Evolutionary conservation across 1,140 invertebrate species (phyloP).

Genomic region (Antheraea pernyi): DNA sequence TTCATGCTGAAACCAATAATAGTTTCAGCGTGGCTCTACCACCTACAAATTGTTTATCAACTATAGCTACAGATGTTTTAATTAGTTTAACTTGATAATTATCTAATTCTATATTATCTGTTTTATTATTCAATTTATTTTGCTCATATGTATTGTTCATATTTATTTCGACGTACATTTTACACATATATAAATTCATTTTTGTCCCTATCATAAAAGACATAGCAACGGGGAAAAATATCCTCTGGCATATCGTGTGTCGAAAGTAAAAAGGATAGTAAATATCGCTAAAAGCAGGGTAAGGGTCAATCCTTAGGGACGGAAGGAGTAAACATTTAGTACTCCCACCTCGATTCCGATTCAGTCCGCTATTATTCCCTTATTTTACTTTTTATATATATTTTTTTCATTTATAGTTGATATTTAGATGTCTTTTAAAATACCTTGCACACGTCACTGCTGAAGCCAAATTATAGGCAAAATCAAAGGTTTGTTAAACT

Average conservation of each 20-base stretch:
- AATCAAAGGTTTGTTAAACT: too few relatives aligned
- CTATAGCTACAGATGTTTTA: too few relatives aligned
- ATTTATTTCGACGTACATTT: not conserved
- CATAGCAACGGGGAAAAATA: not conserved
- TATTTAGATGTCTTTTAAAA: too few relatives aligned
- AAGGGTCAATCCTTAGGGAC: constrained; percentile 9
- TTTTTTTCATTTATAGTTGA: not conserved
- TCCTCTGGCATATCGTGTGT: not conserved
- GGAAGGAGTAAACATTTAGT: constrained; percentile 3
- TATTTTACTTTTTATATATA: not conserved
- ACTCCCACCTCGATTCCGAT: not conserved
- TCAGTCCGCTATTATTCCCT: not conserved
- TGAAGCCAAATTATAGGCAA: too few relatives aligned
- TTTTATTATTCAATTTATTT: not conserved
- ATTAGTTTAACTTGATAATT: too few relatives aligned
- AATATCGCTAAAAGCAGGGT: constrained; percentile 17
- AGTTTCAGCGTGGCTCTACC: too few relatives aligned
- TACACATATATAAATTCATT: not conserved
- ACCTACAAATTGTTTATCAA: too few relatives aligned
- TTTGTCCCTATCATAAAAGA: not conserved
- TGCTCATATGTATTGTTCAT: not conserved
- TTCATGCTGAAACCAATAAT: too few relatives aligned
- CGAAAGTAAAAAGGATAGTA: constrained; percentile 15
- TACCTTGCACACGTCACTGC: too few relatives aligned
- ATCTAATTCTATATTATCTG: not conserved